Conservation (phyloP, 1,140 invertebrate genomes). For the Rhynchophorus ferrugineus region DNA sequence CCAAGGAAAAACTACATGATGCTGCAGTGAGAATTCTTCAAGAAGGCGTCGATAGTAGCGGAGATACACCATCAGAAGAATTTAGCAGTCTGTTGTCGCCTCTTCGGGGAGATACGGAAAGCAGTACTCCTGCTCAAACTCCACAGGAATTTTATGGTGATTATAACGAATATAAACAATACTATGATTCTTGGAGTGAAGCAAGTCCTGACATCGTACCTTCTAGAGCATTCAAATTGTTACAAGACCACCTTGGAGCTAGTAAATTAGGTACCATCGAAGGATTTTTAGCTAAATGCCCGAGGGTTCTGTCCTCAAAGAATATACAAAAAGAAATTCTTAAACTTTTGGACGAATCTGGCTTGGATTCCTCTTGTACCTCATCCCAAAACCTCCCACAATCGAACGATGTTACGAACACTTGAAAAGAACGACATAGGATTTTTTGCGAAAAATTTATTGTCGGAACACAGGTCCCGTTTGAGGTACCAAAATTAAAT, state of each 20-base stretch:
- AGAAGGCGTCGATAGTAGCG: conserved; percentile 42
- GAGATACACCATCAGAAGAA: conserved; percentile 37
- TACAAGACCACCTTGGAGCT: conserved; percentile 38
- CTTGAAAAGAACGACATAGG: conserved; percentile 32
- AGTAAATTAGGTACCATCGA: conserved; percentile 37
- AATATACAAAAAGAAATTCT: conserved; percentile 45
- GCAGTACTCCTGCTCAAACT: conserved; percentile 40
- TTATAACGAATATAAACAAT: conserved; percentile 47
- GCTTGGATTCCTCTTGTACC: conserved; percentile 20
- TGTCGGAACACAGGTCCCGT: conserved; percentile 23
- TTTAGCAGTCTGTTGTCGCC: conserved; percentile 31
- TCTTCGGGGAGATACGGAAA: conserved; percentile 30
- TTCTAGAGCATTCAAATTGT: conserved; percentile 45
- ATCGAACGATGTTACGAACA: conserved; percentile 33
- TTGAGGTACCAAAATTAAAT: conserved; percentile 28
- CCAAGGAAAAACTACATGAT: conserved; percentile 49
- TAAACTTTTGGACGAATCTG: conserved; percentile 26
- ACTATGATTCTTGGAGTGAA: conserved; percentile 53
- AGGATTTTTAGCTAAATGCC: conserved; percentile 42
- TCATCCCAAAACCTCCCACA: conserved; percentile 22
- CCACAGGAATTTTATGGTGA: conserved; percentile 40
- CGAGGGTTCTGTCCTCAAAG: conserved; percentile 50
- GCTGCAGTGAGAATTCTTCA: conserved; percentile 48
- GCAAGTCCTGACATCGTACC: conserved; percentile 44
- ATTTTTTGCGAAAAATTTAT: conserved; percentile 26